These are phyloP conservation scores for Phyllotreta cruciferae DNA, from an alignment of 2,888 invertebrate species.

Conservation along the genomic window DNA sequence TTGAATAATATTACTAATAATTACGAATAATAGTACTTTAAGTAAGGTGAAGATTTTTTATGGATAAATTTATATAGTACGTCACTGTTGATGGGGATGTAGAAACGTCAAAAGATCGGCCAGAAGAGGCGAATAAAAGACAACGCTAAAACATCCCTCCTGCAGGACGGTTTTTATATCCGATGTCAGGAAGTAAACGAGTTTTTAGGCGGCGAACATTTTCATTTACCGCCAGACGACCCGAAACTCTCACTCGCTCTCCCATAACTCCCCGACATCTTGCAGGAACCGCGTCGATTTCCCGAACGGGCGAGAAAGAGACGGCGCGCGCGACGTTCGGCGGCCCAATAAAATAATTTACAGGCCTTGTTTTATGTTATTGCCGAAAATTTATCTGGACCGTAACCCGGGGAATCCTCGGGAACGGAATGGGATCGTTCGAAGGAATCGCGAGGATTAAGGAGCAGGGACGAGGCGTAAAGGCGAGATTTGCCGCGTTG, in stretches of 20 bases:
- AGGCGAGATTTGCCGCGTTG: neutral
- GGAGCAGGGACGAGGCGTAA: neutral
- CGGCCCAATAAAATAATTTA: conserved; percentile 1
- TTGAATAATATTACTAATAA: too few species aligned
- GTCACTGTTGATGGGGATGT: too few species aligned
- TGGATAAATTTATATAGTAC: too few species aligned
- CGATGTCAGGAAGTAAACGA: conserved; percentile 46
- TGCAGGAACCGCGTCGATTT: neutral
- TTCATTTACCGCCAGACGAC: conserved; percentile 9
- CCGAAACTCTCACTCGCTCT: neutral
- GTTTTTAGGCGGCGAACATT: conserved; percentile 35
- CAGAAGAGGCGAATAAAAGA: conserved; percentile 13
- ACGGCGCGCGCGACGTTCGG: neutral
- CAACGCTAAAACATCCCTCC: conserved; percentile 47
- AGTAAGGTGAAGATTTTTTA: too few species aligned
- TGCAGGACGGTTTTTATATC: conserved; percentile 45
- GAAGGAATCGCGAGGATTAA: conserved; percentile 3
- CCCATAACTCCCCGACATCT: neutral
- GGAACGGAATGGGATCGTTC: neutral
- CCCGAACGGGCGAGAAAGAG: too few species aligned
- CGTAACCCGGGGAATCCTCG: neutral
- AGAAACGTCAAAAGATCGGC: too few species aligned
- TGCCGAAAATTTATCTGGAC: conserved; percentile 6
- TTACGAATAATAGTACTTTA: too few species aligned
- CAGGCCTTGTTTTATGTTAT: neutral